phyloP scores from a whole-genome alignment of 2,888 invertebrate species.

The Pterostichus madidus region DNA sequence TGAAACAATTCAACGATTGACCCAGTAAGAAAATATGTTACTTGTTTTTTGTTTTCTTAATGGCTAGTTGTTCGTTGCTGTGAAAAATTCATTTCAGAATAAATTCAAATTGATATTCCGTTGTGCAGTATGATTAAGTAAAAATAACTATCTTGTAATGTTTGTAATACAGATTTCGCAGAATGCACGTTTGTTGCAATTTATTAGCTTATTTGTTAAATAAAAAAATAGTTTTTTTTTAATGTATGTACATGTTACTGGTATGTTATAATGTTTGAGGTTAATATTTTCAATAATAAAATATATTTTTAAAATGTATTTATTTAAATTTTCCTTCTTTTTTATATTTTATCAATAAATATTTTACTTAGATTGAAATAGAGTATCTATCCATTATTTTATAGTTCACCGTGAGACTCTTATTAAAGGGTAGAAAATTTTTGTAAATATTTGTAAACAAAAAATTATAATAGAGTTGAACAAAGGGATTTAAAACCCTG shows the following conservation, averaged over 20 bases:
- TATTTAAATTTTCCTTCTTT: neutral
- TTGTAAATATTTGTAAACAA: too few relatives aligned
- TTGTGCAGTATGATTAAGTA: constrained; percentile 13
- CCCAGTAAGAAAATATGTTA: neutral
- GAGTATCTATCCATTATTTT: too few relatives aligned
- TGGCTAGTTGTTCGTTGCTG: constrained; percentile 6
- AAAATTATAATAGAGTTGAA: too few relatives aligned
- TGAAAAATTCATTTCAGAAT: constrained; percentile 20
- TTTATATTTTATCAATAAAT: too few relatives aligned
- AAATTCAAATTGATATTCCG: constrained; percentile 11
- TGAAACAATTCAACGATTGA: too few relatives aligned
- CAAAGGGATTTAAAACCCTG: too few relatives aligned
- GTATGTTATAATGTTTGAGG: constrained; percentile 59
- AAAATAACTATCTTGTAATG: constrained; percentile 38
- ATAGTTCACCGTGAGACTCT: too few relatives aligned
- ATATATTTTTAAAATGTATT: constrained; percentile 47
- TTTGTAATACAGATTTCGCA: constrained; percentile 21
- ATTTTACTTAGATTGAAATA: too few relatives aligned
- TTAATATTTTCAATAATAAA: constrained; percentile 60
- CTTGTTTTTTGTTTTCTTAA: neutral
- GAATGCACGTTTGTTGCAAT: constrained; percentile 55
- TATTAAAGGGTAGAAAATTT: too few relatives aligned
- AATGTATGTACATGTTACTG: constrained; percentile 57
- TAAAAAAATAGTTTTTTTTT: constrained; percentile 51
- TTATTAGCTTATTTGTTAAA: constrained; percentile 52